A percentile compares a stretch with the other conserved stretches of the same genome.
Evolutionary conservation across 2,888 invertebrate genomes (phyloP).

Genomic region (Malthinus flaveolus): DNA sequence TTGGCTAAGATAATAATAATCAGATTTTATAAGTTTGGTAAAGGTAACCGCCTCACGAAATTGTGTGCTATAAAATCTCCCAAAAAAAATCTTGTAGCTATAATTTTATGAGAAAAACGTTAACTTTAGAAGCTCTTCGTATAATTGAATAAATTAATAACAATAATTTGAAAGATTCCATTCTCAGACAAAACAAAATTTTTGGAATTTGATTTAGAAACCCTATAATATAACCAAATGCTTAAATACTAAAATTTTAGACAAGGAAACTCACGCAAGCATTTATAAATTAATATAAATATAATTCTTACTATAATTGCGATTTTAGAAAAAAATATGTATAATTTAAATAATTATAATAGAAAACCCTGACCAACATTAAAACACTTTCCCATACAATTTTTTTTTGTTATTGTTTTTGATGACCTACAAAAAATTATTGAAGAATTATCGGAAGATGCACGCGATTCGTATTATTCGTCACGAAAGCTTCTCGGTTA

Average conservation of each 20-base stretch:
- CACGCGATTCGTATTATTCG: conserved; percentile 48
- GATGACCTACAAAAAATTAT: conserved; percentile 50
- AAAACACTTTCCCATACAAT: conserved; percentile 40
- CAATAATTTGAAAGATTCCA: background rate
- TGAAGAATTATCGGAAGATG: conserved; percentile 45
- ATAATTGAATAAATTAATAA: background rate
- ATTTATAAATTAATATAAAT: conserved; percentile 45
- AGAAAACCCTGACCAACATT: conserved; percentile 39
- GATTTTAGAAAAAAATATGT: conserved; percentile 44
- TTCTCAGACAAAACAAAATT: conserved; percentile 22
- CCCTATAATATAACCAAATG: conserved; percentile 25
- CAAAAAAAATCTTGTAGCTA: too few species aligned
- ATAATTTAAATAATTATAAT: conserved; percentile 51
- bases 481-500: conserved; percentile 41
- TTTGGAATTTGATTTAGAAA: conserved; percentile 14
- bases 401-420: conserved; percentile 42
- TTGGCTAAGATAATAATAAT: too few species aligned
- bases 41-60: too few species aligned
- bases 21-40: too few species aligned
- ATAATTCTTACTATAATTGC: conserved; percentile 39
- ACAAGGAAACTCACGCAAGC: conserved; percentile 32
- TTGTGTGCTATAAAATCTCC: too few species aligned
- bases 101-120: too few species aligned
- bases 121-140: background rate
- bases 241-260: conserved; percentile 9